These are phyloP conservation scores for Paedocypris sp. DNA, from an alignment of 2,113 vertebrate species.

Conservation along the genomic window DNA sequence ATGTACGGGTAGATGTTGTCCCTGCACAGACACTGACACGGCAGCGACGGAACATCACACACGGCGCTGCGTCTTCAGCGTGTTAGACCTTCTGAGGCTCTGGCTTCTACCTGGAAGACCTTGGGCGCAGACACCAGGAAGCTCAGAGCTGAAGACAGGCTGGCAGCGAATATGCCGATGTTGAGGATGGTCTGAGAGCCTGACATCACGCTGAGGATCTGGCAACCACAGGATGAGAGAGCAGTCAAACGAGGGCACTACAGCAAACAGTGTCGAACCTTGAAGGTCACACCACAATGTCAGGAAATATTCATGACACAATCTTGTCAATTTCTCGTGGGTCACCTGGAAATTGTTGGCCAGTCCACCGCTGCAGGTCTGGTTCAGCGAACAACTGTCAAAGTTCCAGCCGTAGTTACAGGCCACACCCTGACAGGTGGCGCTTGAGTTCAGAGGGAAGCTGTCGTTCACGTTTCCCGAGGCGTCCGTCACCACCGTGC, in stretches of 20 bases:
- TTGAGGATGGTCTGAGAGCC: conserved; percentile 54
- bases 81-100: neutral
- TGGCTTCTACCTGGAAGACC: conserved; percentile 58
- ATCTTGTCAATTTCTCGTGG: too few relatives aligned
- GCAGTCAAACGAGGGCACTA: too few relatives aligned
- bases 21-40: conserved; percentile 62
- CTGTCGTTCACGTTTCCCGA: conserved; percentile 52
- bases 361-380: conserved; percentile 49
- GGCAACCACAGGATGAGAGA: too few relatives aligned
- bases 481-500: conserved; percentile 54
- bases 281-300: too few relatives aligned
- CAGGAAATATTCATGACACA: too few relatives aligned
- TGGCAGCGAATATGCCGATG: conserved; percentile 61
- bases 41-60: conserved; percentile 42
- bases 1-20: conserved; percentile 63
- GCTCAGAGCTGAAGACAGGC: conserved; percentile 64
- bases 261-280: too few relatives aligned
- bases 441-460: conserved; percentile 37
- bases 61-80: too few relatives aligned
- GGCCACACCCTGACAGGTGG: conserved; percentile 42
- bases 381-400: conserved; percentile 41
- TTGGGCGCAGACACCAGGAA: conserved; percentile 67
- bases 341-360: conserved; percentile 51
- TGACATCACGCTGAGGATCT: conserved; percentile 57
- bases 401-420: conserved; percentile 61